phyloP scores from a whole-genome alignment of 2,113 vertebrate species.

The Periophthalmus modestus region DNA sequence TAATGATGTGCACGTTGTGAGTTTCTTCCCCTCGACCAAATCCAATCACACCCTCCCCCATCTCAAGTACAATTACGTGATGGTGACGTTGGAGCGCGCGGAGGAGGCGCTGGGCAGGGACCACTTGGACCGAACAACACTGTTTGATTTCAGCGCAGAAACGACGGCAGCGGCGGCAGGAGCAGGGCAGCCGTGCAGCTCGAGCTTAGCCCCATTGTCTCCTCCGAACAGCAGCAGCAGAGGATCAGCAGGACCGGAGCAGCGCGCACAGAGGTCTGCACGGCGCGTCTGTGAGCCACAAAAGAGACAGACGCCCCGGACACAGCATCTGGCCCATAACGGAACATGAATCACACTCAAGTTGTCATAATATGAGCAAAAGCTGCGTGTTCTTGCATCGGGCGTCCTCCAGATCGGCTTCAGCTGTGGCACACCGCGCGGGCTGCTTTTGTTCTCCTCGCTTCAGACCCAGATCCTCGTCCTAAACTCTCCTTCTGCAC shows the following conservation, averaged over 20 bases:
- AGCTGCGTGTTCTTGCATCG: conserved; percentile 74
- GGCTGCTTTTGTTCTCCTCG: conserved; percentile 70
- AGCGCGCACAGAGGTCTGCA: conserved; percentile 56
- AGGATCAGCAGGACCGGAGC: conserved; percentile 65
- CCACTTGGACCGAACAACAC: conserved; percentile 72
- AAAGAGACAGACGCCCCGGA: conserved; percentile 49
- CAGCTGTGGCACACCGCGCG: conserved; percentile 56
- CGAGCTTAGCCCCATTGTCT: conserved; percentile 76
- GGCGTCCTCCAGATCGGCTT: conserved; percentile 59
- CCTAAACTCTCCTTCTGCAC: conserved; percentile 39
- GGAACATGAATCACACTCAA: conserved; percentile 80
- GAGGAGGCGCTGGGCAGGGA: conserved; percentile 76
- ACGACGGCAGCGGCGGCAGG: conserved; percentile 67
- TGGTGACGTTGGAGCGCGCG: conserved; percentile 76
- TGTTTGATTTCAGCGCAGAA: conserved; percentile 75
- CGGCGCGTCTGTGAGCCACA: conserved; percentile 56
- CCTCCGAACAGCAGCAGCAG: conserved; percentile 55
- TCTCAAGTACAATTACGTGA: conserved; percentile 77
- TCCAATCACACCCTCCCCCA: conserved; percentile 73
- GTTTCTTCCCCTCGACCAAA: conserved; percentile 38
- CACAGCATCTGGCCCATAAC: conserved; percentile 65
- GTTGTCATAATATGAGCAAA: conserved; percentile 76
- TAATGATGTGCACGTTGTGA: conserved; percentile 70
- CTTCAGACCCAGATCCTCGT: conserved; percentile 27
- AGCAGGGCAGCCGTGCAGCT: conserved; percentile 64